Evolutionary conservation across 2,113 vertebrate genomes (phyloP).

Genomic region (Notarius quadriscutis): DNA sequence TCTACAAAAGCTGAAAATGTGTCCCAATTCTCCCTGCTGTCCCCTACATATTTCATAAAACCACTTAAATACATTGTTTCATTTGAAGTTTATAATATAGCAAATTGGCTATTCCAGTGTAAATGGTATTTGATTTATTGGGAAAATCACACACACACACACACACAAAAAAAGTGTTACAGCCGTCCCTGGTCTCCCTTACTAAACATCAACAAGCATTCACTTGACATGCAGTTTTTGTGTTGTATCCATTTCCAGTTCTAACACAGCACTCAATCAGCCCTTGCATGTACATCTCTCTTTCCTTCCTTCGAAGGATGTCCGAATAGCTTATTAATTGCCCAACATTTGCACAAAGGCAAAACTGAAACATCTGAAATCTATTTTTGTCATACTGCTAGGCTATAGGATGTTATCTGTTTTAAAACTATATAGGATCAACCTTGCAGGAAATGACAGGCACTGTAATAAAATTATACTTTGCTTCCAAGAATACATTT

Average conservation of each 20-base stretch:
- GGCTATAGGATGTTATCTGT: neutral
- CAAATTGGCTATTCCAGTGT: too few species aligned
- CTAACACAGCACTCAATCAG: neutral
- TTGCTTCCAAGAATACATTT: constrained; percentile 12
- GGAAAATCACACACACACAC: too few species aligned
- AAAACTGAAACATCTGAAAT: neutral
- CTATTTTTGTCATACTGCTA: neutral
- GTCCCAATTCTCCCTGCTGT: too few species aligned
- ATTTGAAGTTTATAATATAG: too few species aligned
- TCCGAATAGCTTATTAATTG: neutral
- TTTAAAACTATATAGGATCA: neutral
- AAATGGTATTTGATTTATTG: too few species aligned
- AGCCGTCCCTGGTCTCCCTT: too few species aligned
- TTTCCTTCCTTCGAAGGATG: neutral
- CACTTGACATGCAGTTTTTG: neutral
- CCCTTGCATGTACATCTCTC: too few species aligned
- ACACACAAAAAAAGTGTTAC: too few species aligned
- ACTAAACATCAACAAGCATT: neutral
- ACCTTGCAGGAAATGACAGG: neutral
- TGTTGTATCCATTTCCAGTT: neutral
- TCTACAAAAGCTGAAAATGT: too few species aligned
- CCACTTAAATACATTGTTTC: too few species aligned
- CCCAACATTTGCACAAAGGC: neutral
- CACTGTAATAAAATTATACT: constrained; percentile 6
- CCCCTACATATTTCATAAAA: too few species aligned